Evolutionary conservation across 2,888 invertebrate genomes (phyloP).

Genomic region (Macroteleia sp.): DNA sequence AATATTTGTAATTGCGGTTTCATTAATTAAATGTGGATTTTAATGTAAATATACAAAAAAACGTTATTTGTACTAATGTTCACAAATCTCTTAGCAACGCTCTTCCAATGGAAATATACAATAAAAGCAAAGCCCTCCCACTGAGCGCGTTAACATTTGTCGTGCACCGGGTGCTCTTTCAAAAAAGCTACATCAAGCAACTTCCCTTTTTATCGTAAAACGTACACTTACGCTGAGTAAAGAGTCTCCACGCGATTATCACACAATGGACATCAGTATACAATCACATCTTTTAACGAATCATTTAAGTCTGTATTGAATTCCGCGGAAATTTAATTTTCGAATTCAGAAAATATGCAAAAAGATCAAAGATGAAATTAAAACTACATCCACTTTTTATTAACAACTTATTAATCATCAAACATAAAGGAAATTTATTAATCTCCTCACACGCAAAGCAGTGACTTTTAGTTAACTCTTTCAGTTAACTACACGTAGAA

Average conservation of each 20-base stretch:
- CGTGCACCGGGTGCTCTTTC: conserved; percentile 29
- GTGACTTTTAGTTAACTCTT: too few species aligned
- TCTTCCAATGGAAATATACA: conserved; percentile 5
- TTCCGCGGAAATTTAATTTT: too few species aligned
- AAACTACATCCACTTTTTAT: too few species aligned
- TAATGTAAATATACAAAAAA: conserved; percentile 1
- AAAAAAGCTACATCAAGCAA: conserved; percentile 21
- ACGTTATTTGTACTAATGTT: conserved; percentile 5
- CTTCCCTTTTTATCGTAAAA: conserved; percentile 26
- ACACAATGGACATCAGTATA: conserved; percentile 27
- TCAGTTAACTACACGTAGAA: too few species aligned
- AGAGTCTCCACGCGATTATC: conserved; percentile 10
- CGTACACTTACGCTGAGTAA: conserved; percentile 20
- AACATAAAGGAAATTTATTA: too few species aligned
- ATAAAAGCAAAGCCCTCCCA: conserved; percentile 35
- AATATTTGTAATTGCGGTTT: too few species aligned
- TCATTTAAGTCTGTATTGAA: too few species aligned
- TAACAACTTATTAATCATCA: too few species aligned
- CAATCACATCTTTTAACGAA: conserved; percentile 11
- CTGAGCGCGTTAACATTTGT: conserved; percentile 35
- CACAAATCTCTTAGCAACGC: background rate
- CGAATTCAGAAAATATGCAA: too few species aligned
- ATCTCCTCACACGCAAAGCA: too few species aligned
- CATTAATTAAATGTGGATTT: background rate
- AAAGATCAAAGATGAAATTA: too few species aligned